A percentile compares a stretch with the other conserved stretches of the same genome.
phyloP scores from a whole-genome alignment of 2,888 invertebrate genomes.

The Acronicta psi region DNA sequence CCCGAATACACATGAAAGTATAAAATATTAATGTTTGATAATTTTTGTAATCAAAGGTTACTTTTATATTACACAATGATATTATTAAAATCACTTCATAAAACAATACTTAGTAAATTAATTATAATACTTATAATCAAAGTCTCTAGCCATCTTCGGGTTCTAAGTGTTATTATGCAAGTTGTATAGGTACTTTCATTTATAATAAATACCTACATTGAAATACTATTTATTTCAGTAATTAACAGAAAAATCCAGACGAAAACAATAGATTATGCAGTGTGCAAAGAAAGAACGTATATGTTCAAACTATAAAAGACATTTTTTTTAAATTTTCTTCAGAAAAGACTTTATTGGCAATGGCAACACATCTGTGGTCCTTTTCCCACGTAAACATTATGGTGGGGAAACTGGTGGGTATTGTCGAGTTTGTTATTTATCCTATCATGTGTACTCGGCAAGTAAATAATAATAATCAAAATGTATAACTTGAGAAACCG shows the following conservation, averaged over 20 bases:
- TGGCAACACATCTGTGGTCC: constrained; percentile 29
- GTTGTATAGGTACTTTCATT: constrained; percentile 37
- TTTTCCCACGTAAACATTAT: constrained; percentile 30
- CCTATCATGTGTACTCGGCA: constrained; percentile 44
- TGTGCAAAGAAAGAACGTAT: constrained; percentile 20
- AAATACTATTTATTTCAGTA: constrained; percentile 21
- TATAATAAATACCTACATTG: constrained; percentile 16
- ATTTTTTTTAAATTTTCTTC: too few species aligned
- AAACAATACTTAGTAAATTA: too few species aligned
- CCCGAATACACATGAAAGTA: constrained; percentile 51
- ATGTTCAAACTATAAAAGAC: constrained; percentile 20
- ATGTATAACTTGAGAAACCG: constrained; percentile 57
- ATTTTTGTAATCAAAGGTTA: neutral
- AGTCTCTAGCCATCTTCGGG: too few species aligned
- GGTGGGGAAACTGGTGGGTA: constrained; percentile 51
- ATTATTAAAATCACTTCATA: too few species aligned
- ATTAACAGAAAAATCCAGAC: neutral
- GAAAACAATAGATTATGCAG: too few species aligned
- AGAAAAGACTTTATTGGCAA: too few species aligned
- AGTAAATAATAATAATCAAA: constrained; percentile 51
- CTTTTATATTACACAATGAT: too few species aligned
- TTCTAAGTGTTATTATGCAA: too few species aligned
- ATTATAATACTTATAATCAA: too few species aligned
- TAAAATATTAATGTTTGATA: constrained; percentile 5
- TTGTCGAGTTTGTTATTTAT: constrained; percentile 22